Conservation (phyloP, 2,888 invertebrate genomes). For the Pollenia angustigena region DNA sequence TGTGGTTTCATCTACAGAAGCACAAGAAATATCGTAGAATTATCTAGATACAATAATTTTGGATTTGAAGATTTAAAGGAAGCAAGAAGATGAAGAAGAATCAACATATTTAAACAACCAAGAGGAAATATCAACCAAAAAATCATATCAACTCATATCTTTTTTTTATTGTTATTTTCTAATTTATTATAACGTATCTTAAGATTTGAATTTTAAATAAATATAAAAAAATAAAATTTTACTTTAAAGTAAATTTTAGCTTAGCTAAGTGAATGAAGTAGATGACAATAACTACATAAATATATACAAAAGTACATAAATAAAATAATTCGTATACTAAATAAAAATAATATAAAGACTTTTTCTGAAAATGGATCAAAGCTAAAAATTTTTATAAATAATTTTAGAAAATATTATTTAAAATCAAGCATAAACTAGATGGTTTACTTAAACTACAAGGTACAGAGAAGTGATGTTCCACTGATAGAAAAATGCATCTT, state of each 20-base stretch:
- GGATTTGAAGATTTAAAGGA: neutral
- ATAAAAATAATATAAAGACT: neutral
- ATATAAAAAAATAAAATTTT: neutral
- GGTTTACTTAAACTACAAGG: too few relatives aligned
- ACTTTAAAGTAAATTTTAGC: neutral
- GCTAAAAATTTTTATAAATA: too few relatives aligned
- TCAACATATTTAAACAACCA: slow-evolving; percentile 68
- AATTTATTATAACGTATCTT: slow-evolving; percentile 22
- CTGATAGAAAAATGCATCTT: too few relatives aligned
- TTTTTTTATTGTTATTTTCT: slow-evolving; percentile 31
- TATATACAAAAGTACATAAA: neutral
- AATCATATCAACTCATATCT: slow-evolving; percentile 72
- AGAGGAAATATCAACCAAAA: slow-evolving; percentile 69
- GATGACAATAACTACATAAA: slow-evolving; percentile 15
- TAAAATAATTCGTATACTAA: neutral
- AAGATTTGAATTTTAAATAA: slow-evolving; percentile 14
- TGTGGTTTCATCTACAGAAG: slow-evolving; percentile 66
- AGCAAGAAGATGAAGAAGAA: slow-evolving; percentile 30
- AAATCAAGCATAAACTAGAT: too few relatives aligned
- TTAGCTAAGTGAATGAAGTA: neutral
- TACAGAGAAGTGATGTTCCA: too few relatives aligned
- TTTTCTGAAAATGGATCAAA: too few relatives aligned
- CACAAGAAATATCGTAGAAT: slow-evolving; percentile 68
- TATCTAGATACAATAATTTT: slow-evolving; percentile 13
- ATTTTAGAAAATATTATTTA: too few relatives aligned